Evolutionary conservation across 2,888 invertebrate species (phyloP), one percentile per base, ranked within the genome.

Genomic region (Volucella inflata): DNA sequence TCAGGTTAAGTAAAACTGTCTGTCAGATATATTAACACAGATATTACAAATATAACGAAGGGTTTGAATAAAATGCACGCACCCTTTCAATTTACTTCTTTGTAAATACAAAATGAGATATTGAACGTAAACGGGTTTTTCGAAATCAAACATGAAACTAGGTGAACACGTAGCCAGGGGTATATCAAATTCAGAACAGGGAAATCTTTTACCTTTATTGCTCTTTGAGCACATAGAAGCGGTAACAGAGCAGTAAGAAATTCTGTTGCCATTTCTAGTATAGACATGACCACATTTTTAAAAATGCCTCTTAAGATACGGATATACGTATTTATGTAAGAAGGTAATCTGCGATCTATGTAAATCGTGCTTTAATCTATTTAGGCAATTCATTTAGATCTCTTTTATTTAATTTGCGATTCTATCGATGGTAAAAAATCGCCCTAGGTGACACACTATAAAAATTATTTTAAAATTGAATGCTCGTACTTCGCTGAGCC

Each of bases 11-110:
- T 82, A 55, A 55, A 77, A 77, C 72, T 57, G 77, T 68, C 77
- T 83, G 72, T 72, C 67, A 74, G 72, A 16, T 67, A 83, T 68
- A 78, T 83, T 78, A 72, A 83, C 82, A 78, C 78, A 83, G 72
- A 83, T 83, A 83, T 82, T 77, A n/a, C n/a, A n/a, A n/a, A n/a
- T n/a, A 50, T 44, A 53, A 62, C 50, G 17, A 30, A 60, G 65
- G 51, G 55, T 78, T 74, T 62, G 51, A 59, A 67, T 50, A 62
- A 62, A 74, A 46, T 67, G 30, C 60, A 72, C 67, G 53, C 82
- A 83, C 72, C 82, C 82, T 67, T 77, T 77, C 16, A 38, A 51
- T 11, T 44, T 46, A 9, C 12, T 21, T 17, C 21, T 40, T 21
- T 51, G 53, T 55, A 57, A 62, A 60, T 53, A 44, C 16, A 62